phyloP scores from a whole-genome alignment of 2,113 vertebrate genomes.

The Pteropus alecto region DNA sequence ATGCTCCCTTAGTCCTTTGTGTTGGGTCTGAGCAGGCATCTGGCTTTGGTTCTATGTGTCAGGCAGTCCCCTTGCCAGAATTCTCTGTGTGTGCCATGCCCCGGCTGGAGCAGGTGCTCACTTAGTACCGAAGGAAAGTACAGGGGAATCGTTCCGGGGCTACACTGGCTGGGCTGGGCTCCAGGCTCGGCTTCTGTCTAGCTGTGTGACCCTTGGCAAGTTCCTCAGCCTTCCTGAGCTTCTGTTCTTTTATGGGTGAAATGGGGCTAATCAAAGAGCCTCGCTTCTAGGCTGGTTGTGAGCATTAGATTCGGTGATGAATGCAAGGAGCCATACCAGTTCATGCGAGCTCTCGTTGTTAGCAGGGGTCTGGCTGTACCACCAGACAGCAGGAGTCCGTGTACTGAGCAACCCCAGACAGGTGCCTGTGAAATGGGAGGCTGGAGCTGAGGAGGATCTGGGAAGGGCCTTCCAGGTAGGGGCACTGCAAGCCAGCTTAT shows the following conservation, averaged over 20 bases:
- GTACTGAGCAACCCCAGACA: background rate
- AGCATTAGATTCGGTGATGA: background rate
- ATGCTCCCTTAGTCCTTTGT: background rate
- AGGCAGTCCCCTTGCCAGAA: background rate
- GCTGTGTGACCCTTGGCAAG: background rate
- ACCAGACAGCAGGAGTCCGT: background rate
- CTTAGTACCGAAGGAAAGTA: background rate
- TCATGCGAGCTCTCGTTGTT: background rate
- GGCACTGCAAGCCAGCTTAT: background rate
- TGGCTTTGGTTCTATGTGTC: background rate
- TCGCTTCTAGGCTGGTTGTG: background rate
- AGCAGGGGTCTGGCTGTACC: background rate
- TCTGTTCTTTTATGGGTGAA: background rate
- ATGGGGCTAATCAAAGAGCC: background rate
- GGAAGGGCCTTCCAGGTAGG: background rate
- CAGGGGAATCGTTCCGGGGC: background rate
- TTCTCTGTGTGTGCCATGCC: background rate
- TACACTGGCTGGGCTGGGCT: background rate
- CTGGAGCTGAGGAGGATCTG: background rate
- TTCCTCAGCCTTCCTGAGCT: background rate
- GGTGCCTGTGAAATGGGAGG: background rate
- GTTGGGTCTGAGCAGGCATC: background rate
- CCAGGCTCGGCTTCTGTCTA: background rate
- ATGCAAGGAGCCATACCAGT: accelerated
- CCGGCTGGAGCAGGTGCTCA: background rate